A percentile compares a stretch with the other conserved stretches of the same genome.
These are phyloP conservation scores for Egretta garzetta DNA, from an alignment of 2,113 vertebrate genomes.

Conservation along the genomic window DNA sequence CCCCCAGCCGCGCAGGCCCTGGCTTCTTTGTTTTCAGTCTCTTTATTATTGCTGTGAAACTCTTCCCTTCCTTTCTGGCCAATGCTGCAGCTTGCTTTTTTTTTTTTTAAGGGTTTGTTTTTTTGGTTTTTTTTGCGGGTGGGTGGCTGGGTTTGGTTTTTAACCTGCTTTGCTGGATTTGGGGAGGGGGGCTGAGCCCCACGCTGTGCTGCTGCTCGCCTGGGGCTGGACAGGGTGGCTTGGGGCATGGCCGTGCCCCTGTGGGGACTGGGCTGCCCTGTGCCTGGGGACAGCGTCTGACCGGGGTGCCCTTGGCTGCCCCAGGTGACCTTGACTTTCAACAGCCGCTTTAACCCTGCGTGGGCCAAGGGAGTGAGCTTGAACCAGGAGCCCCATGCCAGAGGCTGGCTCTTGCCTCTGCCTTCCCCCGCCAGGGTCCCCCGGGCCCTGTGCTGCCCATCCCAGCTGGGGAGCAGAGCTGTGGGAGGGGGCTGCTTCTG, in stretches of 20 bases:
- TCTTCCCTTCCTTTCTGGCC: neutral
- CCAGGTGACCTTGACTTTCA: slow-evolving; percentile 41
- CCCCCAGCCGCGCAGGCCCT: slow-evolving; percentile 51
- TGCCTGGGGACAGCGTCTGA: neutral
- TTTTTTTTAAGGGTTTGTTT: neutral
- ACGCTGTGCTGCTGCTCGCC: fast-evolving
- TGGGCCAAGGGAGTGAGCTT: neutral
- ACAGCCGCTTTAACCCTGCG: neutral
- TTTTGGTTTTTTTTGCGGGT: neutral
- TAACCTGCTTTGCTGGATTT: neutral
- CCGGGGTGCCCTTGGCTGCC: neutral
- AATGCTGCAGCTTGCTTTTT: neutral
- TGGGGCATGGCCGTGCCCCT: neutral
- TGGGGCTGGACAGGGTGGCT: neutral
- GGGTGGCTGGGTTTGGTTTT: neutral
- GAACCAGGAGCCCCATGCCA: neutral
- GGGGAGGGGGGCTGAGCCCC: neutral
- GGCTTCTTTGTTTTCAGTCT: slow-evolving; percentile 59
- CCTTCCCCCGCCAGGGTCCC: neutral
- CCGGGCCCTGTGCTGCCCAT: neutral
- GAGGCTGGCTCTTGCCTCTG: neutral
- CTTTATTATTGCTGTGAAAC: neutral
- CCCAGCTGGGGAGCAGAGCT: neutral
- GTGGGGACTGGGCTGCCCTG: fast-evolving
- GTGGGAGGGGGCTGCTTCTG: neutral